Percentiles rank a stretch among this genome's conserved stretches.
Evolutionary conservation across 2,797 vertebrate genomes (phyloP).

Genomic region (Chiroxiphia lanceolata): DNA sequence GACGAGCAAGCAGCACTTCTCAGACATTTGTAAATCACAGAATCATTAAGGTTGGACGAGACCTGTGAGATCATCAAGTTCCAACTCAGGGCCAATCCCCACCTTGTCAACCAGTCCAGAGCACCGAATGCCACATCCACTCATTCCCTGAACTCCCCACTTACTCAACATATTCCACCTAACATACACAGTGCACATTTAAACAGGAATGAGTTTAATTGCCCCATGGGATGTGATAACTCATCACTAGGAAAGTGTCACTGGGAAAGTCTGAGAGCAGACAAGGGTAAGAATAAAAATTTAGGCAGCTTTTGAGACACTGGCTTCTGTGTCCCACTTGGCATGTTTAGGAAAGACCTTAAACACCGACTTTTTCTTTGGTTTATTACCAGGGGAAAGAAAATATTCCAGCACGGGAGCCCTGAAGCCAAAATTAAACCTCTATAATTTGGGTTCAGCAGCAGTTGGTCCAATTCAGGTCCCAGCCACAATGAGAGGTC

Average conservation of each 20-base stretch:
- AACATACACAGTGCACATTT: neutral
- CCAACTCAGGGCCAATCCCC: neutral
- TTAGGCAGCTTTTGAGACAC: neutral
- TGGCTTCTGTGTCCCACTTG: neutral
- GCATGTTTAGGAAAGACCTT: neutral
- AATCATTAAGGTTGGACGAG: neutral
- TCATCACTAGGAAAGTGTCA: too few species aligned
- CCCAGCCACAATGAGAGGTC: slow-evolving; percentile 36
- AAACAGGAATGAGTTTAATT: neutral
- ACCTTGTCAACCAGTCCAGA: neutral
- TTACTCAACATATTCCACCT: neutral
- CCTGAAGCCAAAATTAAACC: slow-evolving; percentile 27
- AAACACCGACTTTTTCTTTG: neutral
- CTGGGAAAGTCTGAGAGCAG: neutral
- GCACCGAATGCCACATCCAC: neutral
- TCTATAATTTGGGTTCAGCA: slow-evolving; percentile 10
- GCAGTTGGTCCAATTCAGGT: slow-evolving; percentile 6
- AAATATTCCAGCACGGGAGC: neutral
- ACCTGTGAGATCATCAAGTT: neutral
- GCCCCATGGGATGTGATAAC: neutral
- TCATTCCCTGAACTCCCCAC: neutral
- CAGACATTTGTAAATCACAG: neutral
- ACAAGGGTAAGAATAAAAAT: neutral
- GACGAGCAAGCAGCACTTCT: neutral
- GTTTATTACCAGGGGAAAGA: neutral